Base-by-base conservation (phyloP, 2,888 invertebrate genomes). In the Polymixis flavicincta region DNA sequence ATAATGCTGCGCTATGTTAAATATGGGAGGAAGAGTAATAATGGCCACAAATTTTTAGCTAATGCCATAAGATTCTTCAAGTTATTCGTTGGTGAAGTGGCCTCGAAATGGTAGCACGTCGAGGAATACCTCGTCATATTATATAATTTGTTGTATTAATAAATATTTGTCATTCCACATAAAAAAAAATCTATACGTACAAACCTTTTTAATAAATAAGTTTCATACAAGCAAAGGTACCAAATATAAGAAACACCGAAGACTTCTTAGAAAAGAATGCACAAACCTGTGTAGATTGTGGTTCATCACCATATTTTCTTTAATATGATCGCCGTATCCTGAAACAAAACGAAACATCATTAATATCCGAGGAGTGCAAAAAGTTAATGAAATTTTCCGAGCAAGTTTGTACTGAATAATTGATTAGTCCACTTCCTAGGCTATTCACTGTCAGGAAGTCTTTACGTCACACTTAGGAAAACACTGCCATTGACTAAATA, bases 301-400 rank as follows among this genome's bases (percentile, higher is more conserved):
- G 90, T 92, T 96, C 94, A 96, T 94, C 90, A 96, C 96, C 96
- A 96, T 96, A 88, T 94, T 96, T 85, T 96, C 96, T 93, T 96
- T 96, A 92, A 92, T 90, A 80, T 94, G 94, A 76, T 92, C 92
- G 83, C 90, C 92, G 90, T 93, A 95, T 89, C 96, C 96, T 96
- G 96, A 54, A 96, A 96, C 90, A 93, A 94, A 81, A 61, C 37
- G 74, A 76, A 77, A 37, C 5, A 72, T 57, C 19, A 52, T 78
- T 68, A 66, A 60, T 71, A 67, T 59, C 50, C 7, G 14, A 71
- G 28, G 32, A 52, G 37, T 17, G 11, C 61, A 67, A 68, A 57
- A 45, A 65, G 22, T 48, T 74, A 71, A 64, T 52, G 55, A 48
- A 50, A 42, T 14, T 22, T 9, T n/a, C 37, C 25, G 55, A 57